phyloP scores from a whole-genome alignment of 2,888 invertebrate species.

The Erebia ligea region DNA sequence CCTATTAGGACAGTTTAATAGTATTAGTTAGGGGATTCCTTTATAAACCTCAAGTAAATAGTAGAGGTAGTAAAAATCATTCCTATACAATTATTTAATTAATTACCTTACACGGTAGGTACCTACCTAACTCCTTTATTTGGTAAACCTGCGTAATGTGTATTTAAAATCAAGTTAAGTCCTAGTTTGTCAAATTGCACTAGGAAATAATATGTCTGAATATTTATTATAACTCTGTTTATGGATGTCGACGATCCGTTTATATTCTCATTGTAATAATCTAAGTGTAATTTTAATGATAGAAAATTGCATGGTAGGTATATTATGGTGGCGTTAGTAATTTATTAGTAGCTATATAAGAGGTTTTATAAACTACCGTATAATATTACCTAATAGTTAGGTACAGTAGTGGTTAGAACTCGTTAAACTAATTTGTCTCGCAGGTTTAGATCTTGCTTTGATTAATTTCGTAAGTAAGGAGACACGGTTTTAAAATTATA shows the following conservation, averaged over 20 bases:
- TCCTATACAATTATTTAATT: constrained; percentile 11
- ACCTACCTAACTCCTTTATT: constrained; percentile 5
- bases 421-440: constrained; percentile 21
- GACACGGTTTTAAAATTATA: constrained; percentile 31
- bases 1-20: too few species aligned
- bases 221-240: constrained; percentile 10
- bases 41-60: background rate
- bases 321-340: constrained; percentile 22
- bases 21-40: background rate
- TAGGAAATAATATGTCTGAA: constrained; percentile 22
- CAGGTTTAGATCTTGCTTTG: constrained; percentile 21
- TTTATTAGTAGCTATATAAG: background rate
- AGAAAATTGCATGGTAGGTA: constrained; percentile 25
- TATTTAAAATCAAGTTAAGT: constrained; percentile 6
- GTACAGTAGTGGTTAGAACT: constrained; percentile 17
- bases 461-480: constrained; percentile 16
- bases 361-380: too few species aligned
- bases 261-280: constrained; percentile 23
- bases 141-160: constrained; percentile 7
- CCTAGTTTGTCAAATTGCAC: constrained; percentile 7
- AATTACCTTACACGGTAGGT: constrained; percentile 3
- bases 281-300: constrained; percentile 28
- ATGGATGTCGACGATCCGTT: constrained; percentile 13
- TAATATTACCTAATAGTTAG: background rate
- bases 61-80: background rate